Base-by-base conservation (phyloP, 2,888 invertebrate species). In the Bembecia ichneumoniformis region DNA sequence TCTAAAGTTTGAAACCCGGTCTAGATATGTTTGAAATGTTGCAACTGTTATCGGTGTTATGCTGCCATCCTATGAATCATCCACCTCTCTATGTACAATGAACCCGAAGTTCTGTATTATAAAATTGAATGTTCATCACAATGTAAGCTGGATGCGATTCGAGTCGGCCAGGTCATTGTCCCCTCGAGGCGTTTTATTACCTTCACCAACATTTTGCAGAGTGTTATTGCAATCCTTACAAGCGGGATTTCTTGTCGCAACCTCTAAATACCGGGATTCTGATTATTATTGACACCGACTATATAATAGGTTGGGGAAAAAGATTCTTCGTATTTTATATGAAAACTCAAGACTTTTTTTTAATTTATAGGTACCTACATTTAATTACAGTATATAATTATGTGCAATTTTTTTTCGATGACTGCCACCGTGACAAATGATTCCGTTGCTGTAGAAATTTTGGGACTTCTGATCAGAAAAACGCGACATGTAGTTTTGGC, bases 131-230 rank as follows among this genome's bases (percentile, higher is more conserved):
- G 70, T 74, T 68, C 68, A 67, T 75, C 73, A 71, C 69, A 71
- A 64, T 67, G 69, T 74, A 72, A 76, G 72, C 73, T 74, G 72
- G 77, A 73, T 78, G 77, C 73, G 72, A 75, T 81, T 79, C 76
- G 80, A 82, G 69, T 70, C 74, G 74, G 66, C 62, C 75, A 75
- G 84, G 84, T 84, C 84, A 80, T 74, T 75, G 84, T 80, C 82
- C 84, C 77, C 74, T 65, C 66, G 67, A 73, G 71, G 73, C 65
- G 63, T 71, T 76, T 75, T 75, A 81, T 70, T 81, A 73, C 74
- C 79, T 80, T 80, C 78, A 76, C 77, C 77, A 79, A 77, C 79
- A 74, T 75, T 74, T 76, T 73, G 73, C 74, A 64, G 74, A 71
- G 71, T 75, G 75, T 80, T 78, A 79, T 74, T 75, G 71, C 74